Percentiles rank a stretch among this genome's conserved stretches.
These are phyloP conservation scores for Nephotettix cincticeps DNA, from an alignment of 1,140 invertebrate genomes.

Conservation along the genomic window DNA sequence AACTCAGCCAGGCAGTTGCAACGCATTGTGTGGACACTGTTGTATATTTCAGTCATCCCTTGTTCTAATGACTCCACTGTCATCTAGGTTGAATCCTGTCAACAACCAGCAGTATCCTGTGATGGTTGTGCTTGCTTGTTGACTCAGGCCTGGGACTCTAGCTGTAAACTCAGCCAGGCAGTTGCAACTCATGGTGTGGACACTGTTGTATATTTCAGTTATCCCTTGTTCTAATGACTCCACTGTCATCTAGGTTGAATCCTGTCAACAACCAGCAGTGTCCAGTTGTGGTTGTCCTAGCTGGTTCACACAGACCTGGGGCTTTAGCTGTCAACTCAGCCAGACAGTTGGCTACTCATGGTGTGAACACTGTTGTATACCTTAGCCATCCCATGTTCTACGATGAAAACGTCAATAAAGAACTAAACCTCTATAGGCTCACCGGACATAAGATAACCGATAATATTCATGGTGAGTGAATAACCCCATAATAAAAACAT, in stretches of 20 bases:
- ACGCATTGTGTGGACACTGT: slow-evolving; percentile 77
- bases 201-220: slow-evolving; percentile 66
- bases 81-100: slow-evolving; percentile 70
- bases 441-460: slow-evolving; percentile 57
- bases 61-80: too few species aligned
- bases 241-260: too few species aligned
- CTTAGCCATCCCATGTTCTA: slow-evolving; percentile 54
- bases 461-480: slow-evolving; percentile 50
- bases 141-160: slow-evolving; percentile 66
- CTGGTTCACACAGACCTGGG: slow-evolving; percentile 66
- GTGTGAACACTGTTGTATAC: slow-evolving; percentile 69
- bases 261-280: slow-evolving; percentile 81
- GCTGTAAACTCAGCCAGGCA: slow-evolving; percentile 77
- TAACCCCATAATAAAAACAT: too few species aligned
- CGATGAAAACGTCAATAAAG: slow-evolving; percentile 47
- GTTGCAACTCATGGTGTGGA: slow-evolving; percentile 77
- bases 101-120: slow-evolving; percentile 79
- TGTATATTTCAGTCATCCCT: slow-evolving; percentile 60
- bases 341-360: slow-evolving; percentile 79
- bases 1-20: slow-evolving; percentile 76
- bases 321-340: slow-evolving; percentile 75
- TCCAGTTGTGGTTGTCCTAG: slow-evolving; percentile 73
- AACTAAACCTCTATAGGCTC: slow-evolving; percentile 62
- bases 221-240: neutral
- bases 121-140: slow-evolving; percentile 72